These are phyloP conservation scores for Coenonympha arcania DNA, from an alignment of 2,888 invertebrate species.

Conservation along the genomic window DNA sequence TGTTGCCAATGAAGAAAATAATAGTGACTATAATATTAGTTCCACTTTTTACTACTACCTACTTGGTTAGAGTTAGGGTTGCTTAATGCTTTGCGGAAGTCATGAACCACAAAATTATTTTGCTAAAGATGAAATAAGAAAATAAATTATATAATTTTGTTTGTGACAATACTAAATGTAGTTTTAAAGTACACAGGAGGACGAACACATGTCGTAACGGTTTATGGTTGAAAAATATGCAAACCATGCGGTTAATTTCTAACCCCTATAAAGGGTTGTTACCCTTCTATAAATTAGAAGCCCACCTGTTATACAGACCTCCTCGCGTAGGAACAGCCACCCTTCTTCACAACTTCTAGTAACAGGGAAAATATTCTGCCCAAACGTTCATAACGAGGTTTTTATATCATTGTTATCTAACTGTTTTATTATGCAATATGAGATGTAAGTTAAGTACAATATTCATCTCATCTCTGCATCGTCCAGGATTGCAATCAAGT, in stretches of 20 bases:
- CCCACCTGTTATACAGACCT: conserved; percentile 48
- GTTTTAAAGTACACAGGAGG: conserved; percentile 9
- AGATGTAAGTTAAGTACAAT: too few relatives aligned
- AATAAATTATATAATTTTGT: not conserved
- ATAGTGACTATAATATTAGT: too few relatives aligned
- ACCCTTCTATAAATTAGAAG: conserved; percentile 59
- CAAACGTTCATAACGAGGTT: conserved; percentile 34
- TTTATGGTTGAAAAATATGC: conserved; percentile 58
- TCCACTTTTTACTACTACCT: too few relatives aligned
- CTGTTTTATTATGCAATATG: too few relatives aligned
- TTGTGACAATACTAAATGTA: conserved; percentile 7
- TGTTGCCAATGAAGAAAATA: too few relatives aligned
- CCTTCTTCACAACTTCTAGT: conserved; percentile 13
- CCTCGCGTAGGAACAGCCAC: conserved; percentile 10
- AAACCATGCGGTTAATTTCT: conserved; percentile 66
- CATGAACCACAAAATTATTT: too few relatives aligned
- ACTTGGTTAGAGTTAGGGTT: too few relatives aligned
- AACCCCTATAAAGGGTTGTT: conserved; percentile 47
- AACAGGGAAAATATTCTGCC: conserved; percentile 33
- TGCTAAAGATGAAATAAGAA: too few relatives aligned
- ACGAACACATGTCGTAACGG: conserved; percentile 35
- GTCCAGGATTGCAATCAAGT: too few relatives aligned
- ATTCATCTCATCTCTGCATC: too few relatives aligned
- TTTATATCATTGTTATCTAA: not conserved
- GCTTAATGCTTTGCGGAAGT: too few relatives aligned